Evolutionary conservation across 2,797 vertebrate genomes (phyloP).

Genomic region (Cryptoblepharus egeriae): DNA sequence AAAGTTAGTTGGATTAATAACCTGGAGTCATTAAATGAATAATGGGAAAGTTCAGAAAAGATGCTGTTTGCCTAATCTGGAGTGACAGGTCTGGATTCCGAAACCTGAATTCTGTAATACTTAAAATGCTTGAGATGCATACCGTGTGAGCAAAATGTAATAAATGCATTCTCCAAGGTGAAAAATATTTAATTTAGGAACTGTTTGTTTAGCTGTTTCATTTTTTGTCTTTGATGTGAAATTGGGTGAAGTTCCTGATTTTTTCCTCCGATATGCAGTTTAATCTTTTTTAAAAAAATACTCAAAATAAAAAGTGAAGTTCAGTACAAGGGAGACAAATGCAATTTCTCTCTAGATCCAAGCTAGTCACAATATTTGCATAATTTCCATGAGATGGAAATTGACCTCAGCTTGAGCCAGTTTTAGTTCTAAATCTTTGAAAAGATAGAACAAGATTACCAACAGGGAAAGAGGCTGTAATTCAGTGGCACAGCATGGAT

Average conservation of each 20-base stretch:
- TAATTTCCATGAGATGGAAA: conserved; percentile 2
- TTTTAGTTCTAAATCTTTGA: neutral
- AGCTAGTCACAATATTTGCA: neutral
- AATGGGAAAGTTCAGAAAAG: neutral
- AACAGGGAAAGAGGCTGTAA: no score
- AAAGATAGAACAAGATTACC: neutral
- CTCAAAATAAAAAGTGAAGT: neutral
- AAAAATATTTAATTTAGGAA: neutral
- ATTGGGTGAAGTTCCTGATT: neutral
- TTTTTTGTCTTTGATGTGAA: conserved; percentile 23
- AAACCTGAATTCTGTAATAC: no score
- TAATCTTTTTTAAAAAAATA: neutral
- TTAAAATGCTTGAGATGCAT: neutral
- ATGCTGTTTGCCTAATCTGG: neutral
- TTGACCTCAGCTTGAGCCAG: neutral
- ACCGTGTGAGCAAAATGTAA: neutral
- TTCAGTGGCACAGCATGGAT: no score
- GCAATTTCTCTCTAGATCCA: conserved; percentile 3
- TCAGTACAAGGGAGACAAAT: conserved; percentile 28
- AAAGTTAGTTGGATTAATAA: neutral
- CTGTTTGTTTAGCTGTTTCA: neutral
- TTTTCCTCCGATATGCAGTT: neutral
- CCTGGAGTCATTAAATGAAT: neutral
- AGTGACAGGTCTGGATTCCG: neutral
- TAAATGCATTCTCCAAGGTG: neutral